Evolutionary conservation across 2,797 vertebrate species (phyloP).

Genomic region (Phrynocephalus vlangalii): DNA sequence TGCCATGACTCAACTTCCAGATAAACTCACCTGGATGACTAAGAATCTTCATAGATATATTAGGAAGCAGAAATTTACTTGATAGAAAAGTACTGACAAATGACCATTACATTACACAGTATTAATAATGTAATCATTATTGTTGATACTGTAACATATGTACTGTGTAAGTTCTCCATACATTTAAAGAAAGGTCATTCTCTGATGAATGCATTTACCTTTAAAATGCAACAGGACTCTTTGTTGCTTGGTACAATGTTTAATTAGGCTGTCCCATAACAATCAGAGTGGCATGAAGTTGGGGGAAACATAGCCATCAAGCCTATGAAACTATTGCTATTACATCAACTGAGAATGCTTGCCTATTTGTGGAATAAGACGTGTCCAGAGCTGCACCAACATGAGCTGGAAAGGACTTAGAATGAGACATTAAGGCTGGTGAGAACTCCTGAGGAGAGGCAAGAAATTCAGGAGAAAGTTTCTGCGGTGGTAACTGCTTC

Average conservation of each 20-base stretch:
- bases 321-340: neutral
- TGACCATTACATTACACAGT: no score
- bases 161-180: neutral
- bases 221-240: neutral
- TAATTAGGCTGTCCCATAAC: neutral
- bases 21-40: no score
- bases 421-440: slow-evolving; percentile 83
- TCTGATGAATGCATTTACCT: neutral
- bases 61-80: neutral
- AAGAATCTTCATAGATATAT: no score
- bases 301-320: neutral
- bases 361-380: slow-evolving; percentile 82
- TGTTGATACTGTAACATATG: neutral
- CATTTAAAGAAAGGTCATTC: neutral
- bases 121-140: no score
- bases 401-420: slow-evolving; percentile 72
- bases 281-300: neutral
- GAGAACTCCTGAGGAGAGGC: slow-evolving; percentile 90
- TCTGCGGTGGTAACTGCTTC: slow-evolving; percentile 79
- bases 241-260: neutral
- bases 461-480: slow-evolving; percentile 82
- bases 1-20: no score
- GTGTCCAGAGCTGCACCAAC: slow-evolving; percentile 77
- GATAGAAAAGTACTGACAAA: neutral
- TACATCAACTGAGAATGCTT: slow-evolving; percentile 57